phyloP scores from a whole-genome alignment of 2,113 vertebrate genomes.

The Lutjanus erythropterus region DNA sequence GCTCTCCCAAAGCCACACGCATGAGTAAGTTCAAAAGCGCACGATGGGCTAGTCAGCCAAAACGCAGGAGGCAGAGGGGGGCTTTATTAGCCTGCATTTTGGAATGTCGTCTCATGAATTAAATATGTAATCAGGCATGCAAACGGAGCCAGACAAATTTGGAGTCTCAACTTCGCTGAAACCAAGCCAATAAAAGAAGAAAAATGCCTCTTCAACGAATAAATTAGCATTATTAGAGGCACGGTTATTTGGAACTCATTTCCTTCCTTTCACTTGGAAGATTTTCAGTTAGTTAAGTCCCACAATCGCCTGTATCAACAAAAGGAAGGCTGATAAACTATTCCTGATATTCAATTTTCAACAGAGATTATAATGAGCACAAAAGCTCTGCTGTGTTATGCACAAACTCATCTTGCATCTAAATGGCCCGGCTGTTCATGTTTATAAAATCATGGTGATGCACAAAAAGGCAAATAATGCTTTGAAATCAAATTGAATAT shows the following conservation, averaged over 20 bases:
- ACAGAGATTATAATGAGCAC: slow-evolving; percentile 11
- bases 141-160: slow-evolving; percentile 66
- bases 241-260: slow-evolving; percentile 26
- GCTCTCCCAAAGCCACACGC: slow-evolving; percentile 37
- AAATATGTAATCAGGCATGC: slow-evolving; percentile 78
- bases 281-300: slow-evolving; percentile 37
- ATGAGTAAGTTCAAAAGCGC: slow-evolving; percentile 59
- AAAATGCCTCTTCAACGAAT: slow-evolving; percentile 56
- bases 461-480: neutral
- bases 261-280: slow-evolving; percentile 19
- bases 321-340: slow-evolving; percentile 13
- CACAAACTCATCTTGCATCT: neutral
- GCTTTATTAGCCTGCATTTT: slow-evolving; percentile 62
- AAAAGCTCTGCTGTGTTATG: neutral
- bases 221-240: slow-evolving; percentile 64
- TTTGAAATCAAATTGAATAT: neutral
- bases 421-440: neutral
- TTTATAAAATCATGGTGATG: neutral
- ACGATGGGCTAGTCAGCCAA: slow-evolving; percentile 47
- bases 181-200: slow-evolving; percentile 36
- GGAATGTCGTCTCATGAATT: slow-evolving; percentile 72
- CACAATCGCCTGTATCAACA: slow-evolving; percentile 34
- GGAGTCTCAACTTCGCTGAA: slow-evolving; percentile 52
- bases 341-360: slow-evolving; percentile 28
- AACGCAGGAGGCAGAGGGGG: neutral